Percentiles rank a stretch among this genome's conserved stretches.
phyloP scores from a whole-genome alignment of 1,140 invertebrate genomes.

The Adelges cooleyi region DNA sequence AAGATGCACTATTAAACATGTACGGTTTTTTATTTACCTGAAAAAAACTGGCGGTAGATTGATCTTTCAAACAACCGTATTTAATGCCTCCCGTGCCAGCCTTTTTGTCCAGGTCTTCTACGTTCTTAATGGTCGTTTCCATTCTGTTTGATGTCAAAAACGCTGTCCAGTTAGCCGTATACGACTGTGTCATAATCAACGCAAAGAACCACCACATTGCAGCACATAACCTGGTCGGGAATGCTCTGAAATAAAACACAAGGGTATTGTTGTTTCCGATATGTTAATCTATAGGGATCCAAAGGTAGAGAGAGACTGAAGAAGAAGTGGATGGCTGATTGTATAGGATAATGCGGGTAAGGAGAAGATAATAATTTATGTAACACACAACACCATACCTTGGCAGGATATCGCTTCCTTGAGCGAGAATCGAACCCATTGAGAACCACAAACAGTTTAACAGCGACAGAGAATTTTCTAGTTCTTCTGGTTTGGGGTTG shows the following conservation, averaged over 20 bases:
- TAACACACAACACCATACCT: too few relatives aligned
- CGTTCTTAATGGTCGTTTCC: constrained; percentile 70
- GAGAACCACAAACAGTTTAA: constrained; percentile 93
- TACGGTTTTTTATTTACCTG: constrained; percentile 44
- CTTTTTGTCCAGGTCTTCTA: constrained; percentile 58
- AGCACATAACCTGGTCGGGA: constrained; percentile 64
- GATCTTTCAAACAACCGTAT: constrained; percentile 65
- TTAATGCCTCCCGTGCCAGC: constrained; percentile 73
- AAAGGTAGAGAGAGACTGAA: too few relatives aligned
- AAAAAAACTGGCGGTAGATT: constrained; percentile 66
- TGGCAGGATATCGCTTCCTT: constrained; percentile 80
- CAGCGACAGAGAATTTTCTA: constrained; percentile 83
- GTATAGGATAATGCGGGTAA: too few relatives aligned
- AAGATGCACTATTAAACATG: too few relatives aligned
- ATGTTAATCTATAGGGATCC: too few relatives aligned
- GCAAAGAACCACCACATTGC: constrained; percentile 95
- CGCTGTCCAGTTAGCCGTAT: constrained; percentile 90
- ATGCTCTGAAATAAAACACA: constrained; percentile 48
- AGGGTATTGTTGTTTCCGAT: too few relatives aligned
- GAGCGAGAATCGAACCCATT: constrained; percentile 85
- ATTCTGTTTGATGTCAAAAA: constrained; percentile 81
- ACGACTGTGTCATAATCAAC: constrained; percentile 87
- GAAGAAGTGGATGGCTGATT: too few relatives aligned
- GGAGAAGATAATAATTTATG: too few relatives aligned
- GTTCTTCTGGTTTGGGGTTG: constrained; percentile 60